Evolutionary conservation across 2,113 vertebrate species (phyloP).

Genomic region (Montifringilla adamsi): DNA sequence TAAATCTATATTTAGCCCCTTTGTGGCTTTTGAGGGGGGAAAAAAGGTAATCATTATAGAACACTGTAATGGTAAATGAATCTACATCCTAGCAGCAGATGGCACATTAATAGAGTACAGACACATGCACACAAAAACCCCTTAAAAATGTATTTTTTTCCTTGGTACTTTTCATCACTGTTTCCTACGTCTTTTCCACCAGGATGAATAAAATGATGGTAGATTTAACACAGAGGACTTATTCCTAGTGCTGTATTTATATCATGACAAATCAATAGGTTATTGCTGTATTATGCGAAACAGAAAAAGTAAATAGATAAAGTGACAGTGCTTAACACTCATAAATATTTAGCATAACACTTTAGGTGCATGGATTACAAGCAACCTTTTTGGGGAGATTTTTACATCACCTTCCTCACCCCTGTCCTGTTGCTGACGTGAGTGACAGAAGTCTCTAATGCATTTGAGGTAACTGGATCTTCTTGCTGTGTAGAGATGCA

Average conservation of each 20-base stretch:
- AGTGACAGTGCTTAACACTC: neutral
- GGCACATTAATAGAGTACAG: conserved; percentile 18
- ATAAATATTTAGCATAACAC: neutral
- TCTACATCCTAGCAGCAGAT: conserved; percentile 32
- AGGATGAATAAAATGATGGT: neutral
- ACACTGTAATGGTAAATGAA: conserved; percentile 35
- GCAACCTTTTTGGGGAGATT: neutral
- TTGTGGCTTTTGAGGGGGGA: neutral
- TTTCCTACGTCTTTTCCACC: neutral
- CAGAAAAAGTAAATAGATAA: neutral
- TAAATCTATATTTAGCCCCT: conserved; percentile 19
- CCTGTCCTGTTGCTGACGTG: neutral
- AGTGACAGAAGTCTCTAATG: neutral
- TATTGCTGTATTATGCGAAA: neutral
- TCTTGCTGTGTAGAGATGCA: neutral
- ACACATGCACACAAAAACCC: neutral
- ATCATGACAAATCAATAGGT: neutral
- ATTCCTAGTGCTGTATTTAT: neutral
- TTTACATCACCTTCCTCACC: neutral
- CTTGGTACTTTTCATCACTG: neutral
- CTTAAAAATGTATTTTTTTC: neutral
- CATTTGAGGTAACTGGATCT: neutral
- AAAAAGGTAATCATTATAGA: conserved; percentile 33
- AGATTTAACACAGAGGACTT: neutral
- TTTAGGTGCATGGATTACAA: neutral